A percentile compares a stretch with the other conserved stretches of the same genome.
These are phyloP conservation scores for Rhadina sibilatrix DNA, from an alignment of 2,113 vertebrate genomes.

Conservation along the genomic window DNA sequence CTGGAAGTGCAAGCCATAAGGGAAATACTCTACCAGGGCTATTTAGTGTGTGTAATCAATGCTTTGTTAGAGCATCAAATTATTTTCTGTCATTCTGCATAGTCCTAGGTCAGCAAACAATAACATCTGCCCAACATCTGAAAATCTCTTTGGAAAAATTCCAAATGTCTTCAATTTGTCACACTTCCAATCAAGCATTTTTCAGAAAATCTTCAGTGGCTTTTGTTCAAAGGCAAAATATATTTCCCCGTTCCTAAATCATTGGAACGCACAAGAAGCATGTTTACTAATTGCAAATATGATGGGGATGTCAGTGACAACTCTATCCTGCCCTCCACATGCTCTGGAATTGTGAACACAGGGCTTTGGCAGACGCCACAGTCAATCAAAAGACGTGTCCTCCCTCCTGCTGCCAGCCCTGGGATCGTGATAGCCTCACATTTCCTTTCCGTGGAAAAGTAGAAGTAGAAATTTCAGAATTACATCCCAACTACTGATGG, in stretches of 20 bases:
- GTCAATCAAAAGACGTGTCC: neutral
- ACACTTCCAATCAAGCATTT: conserved; percentile 23
- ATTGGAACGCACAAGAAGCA: neutral
- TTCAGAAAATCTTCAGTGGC: conserved; percentile 10
- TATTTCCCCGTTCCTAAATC: neutral
- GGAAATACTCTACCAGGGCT: conserved; percentile 25
- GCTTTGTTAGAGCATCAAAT: conserved; percentile 34
- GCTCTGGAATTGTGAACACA: neutral
- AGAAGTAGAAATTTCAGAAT: neutral
- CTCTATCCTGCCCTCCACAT: conserved; percentile 11
- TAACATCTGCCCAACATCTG: conserved; percentile 49
- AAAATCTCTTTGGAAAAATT: conserved; percentile 38
- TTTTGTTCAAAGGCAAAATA: conserved; percentile 33
- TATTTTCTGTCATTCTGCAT: conserved; percentile 29
- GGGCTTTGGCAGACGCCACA: neutral
- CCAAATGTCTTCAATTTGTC: conserved; percentile 10
- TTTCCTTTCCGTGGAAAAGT: neutral
- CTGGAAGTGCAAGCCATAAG: conserved; percentile 7
- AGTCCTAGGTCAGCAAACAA: conserved; percentile 49
- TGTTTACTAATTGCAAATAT: neutral
- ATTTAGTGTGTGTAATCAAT: conserved; percentile 17
- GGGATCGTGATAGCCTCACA: accelerated
- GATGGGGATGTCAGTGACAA: neutral
- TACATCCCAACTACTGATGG: neutral
- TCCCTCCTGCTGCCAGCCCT: neutral